Conservation (phyloP, 1,140 invertebrate genomes). For the Belonocnema kinseyi region DNA sequence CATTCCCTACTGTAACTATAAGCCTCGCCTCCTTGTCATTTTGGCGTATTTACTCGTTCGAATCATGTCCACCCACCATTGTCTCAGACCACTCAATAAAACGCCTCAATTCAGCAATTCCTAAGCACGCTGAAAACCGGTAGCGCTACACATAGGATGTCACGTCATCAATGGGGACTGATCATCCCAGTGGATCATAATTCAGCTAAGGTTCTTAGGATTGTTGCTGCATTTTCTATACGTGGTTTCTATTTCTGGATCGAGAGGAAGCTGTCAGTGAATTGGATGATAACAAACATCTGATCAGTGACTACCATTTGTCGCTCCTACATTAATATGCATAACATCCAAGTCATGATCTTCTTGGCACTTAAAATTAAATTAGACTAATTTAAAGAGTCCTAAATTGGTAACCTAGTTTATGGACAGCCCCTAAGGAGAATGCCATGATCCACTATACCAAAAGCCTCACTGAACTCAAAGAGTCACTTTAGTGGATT, state of each 20-base stretch:
- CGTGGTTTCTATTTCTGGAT: slow-evolving; percentile 8
- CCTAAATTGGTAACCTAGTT: too few species aligned
- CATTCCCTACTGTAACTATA: slow-evolving; percentile 46
- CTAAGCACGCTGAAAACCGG: slow-evolving; percentile 1
- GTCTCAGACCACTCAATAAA: neutral
- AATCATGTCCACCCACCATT: slow-evolving; percentile 48
- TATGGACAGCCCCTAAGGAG: too few species aligned
- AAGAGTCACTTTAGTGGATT: neutral
- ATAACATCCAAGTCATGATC: too few species aligned
- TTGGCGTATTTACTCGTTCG: slow-evolving; percentile 43
- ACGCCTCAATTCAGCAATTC: slow-evolving; percentile 16
- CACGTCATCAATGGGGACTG: slow-evolving; percentile 5
- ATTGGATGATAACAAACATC: too few species aligned
- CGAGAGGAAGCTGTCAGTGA: neutral
- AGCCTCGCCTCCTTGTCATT: slow-evolving; percentile 41
- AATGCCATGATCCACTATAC: too few species aligned
- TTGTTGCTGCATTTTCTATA: neutral
- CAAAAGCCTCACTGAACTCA: neutral
- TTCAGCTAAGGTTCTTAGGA: neutral
- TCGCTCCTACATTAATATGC: too few species aligned
- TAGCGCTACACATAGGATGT: slow-evolving; percentile 19
- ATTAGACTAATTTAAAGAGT: too few species aligned
- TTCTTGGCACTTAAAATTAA: too few species aligned
- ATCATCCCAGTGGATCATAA: slow-evolving; percentile 12
- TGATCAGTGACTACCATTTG: too few species aligned